Evolutionary conservation across 2,113 vertebrate genomes (phyloP).

Genomic region (Crotalus helleri): DNA sequence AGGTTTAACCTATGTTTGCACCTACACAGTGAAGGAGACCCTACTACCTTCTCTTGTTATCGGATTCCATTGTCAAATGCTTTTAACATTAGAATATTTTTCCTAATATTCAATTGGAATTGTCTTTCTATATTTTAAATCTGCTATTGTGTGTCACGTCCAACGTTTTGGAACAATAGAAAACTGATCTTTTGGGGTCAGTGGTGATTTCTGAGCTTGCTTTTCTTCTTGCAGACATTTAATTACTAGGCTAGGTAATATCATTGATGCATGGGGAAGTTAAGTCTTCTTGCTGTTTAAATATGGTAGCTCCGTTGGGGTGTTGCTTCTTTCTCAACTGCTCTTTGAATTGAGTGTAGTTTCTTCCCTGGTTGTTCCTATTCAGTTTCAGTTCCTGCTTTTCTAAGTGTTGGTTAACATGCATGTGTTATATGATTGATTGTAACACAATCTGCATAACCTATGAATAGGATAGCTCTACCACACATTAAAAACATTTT

Average conservation of each 20-base stretch:
- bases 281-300: neutral
- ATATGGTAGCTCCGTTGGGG: neutral
- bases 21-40: neutral
- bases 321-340: neutral
- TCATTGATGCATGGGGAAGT: neutral
- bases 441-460: neutral
- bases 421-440: neutral
- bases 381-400: neutral
- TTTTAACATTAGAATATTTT: neutral
- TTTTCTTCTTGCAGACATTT: neutral
- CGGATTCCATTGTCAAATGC: neutral
- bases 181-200: neutral
- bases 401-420: neutral
- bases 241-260: neutral
- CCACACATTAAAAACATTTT: neutral
- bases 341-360: neutral
- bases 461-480: neutral
- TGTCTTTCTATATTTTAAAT: neutral
- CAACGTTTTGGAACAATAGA: neutral
- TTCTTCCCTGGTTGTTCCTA: neutral
- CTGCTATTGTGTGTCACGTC: neutral
- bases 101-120: neutral
- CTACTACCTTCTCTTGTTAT: neutral
- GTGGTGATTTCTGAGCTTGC: neutral
- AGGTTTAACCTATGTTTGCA: neutral